Evolutionary conservation across 2,797 vertebrate species (phyloP), one percentile per base, ranked within the genome.

Genomic region (Hippoglossus hippoglossus): DNA sequence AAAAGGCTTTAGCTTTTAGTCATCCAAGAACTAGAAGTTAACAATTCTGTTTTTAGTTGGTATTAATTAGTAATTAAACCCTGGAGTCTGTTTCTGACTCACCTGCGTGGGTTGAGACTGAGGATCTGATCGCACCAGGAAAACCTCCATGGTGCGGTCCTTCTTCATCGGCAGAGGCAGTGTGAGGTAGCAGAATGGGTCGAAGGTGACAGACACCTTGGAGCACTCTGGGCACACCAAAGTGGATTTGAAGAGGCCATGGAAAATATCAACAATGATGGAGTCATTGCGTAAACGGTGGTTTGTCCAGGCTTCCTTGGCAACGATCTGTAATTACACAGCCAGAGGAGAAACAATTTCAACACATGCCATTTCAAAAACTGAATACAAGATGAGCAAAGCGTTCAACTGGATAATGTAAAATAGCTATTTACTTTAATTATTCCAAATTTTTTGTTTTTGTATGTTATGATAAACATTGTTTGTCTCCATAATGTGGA

Each of bases 111-210:
- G 97, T 93, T 94, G 95, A 24, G 82, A 96, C 79, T 94, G 94
- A n/a, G 96, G 96, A 85, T 98, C 95, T 52, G 95, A 95, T 66
- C 94, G 94, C 21, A 99, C 96, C 80, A 99, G 80, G 54, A 97
- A 96, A 66, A 98, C 92, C 25, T 98, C 96, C 96, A 98, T 97
- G 25, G 95, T 93, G 18, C 96, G 94, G 78, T 98, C 96, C 78
- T 97, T 98, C 85, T 96, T 97, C 95, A 97, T 95, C 75, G 96
- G 96, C 65, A 98, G 92, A 78, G 96, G 96, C 79, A 98, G 92
- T 15, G 96, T 97, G 93, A 98, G 95, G 94, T 98, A 98, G 94
- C 96, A 98, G 92, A 98, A 98, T 0, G 96, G 96, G 83, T 98
- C 96, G 87, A 98, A 98, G 53, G 96, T 98, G 69, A 98, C 96